Conservation (phyloP, 2,113 vertebrate genomes). For the Stercorarius parasiticus region DNA sequence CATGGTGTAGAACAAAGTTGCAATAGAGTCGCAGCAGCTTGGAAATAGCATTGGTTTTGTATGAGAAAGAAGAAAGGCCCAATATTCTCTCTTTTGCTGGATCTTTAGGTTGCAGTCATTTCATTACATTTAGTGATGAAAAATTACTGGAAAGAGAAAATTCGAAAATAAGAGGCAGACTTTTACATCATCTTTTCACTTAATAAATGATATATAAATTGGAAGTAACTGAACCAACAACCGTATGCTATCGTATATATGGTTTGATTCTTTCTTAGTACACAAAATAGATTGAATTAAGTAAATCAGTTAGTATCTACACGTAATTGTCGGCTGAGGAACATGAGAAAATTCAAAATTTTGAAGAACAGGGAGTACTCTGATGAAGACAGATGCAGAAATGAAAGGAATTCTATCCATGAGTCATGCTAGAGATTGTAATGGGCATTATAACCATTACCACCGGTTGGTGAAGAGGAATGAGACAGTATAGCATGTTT, state of each 20-base stretch:
- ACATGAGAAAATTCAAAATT: neutral
- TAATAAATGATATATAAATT: neutral
- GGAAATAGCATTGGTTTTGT: neutral
- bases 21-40: neutral
- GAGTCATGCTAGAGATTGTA: neutral
- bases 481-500: neutral
- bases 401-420: neutral
- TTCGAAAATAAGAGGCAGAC: neutral
- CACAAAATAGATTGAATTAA: neutral
- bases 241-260: fast-evolving
- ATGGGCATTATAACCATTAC: neutral
- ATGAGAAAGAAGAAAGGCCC: neutral
- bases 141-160: neutral
- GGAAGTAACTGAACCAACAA: neutral
- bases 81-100: neutral
- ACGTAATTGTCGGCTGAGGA: neutral
- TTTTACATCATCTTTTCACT: neutral
- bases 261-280: neutral
- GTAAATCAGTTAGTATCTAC: neutral
- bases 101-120: neutral
- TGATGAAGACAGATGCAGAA: neutral
- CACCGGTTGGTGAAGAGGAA: neutral
- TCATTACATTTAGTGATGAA: neutral
- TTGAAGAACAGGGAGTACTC: neutral
- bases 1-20: neutral